Evolutionary conservation across 1,140 invertebrate species (phyloP).

Genomic region (Orchesella cincta): DNA sequence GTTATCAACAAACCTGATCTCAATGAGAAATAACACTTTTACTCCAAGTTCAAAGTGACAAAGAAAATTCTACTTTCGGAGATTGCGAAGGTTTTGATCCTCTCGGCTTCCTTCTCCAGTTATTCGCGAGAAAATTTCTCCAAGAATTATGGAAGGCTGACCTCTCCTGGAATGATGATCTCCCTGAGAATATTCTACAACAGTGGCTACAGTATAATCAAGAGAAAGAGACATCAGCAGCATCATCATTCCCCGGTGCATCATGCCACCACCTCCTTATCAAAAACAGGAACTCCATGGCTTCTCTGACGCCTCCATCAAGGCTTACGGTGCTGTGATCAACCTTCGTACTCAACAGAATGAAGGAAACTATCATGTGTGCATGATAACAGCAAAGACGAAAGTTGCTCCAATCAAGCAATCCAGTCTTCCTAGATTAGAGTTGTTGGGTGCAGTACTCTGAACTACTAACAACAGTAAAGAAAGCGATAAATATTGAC

Average conservation of each 20-base stretch:
- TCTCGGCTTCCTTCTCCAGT: conserved; percentile 54
- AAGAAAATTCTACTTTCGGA: conserved; percentile 53
- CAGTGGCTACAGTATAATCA: conserved; percentile 47
- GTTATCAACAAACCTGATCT: background rate
- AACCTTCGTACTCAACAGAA: background rate
- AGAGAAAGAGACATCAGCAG: conserved; percentile 43
- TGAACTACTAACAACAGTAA: background rate
- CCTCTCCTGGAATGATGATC: conserved; percentile 56
- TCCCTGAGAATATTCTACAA: conserved; percentile 47
- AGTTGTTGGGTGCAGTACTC: conserved; percentile 46
- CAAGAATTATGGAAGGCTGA: conserved; percentile 56
- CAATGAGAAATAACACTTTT: background rate
- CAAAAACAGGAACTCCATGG: background rate
- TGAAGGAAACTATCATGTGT: background rate
- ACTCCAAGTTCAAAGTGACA: conserved; percentile 33
- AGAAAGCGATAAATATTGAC: background rate
- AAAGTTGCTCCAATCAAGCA: conserved; percentile 44
- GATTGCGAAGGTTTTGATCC: conserved; percentile 57
- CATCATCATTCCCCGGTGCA: conserved; percentile 32
- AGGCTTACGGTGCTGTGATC: background rate
- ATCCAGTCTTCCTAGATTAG: conserved; percentile 44
- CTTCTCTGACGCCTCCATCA: background rate
- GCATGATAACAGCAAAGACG: conserved; percentile 45
- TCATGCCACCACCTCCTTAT: conserved; percentile 46
- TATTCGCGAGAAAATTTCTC: conserved; percentile 56